These are phyloP conservation scores for Tineola bisselliella DNA, from an alignment of 2,888 invertebrate genomes.

Conservation along the genomic window DNA sequence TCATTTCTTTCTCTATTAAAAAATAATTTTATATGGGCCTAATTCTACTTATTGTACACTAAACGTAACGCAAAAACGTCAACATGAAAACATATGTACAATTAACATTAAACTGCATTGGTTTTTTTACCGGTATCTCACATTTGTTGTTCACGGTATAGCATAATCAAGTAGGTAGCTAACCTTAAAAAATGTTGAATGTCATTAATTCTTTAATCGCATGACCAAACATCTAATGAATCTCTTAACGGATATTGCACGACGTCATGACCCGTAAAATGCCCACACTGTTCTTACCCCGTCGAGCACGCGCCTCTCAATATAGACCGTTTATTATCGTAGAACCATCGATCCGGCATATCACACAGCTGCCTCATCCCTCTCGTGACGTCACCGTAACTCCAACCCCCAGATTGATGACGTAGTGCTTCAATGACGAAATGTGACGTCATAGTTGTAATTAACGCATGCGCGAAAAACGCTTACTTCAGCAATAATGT, in stretches of 20 bases:
- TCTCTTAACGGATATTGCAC: conserved; percentile 3
- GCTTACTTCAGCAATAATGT: neutral
- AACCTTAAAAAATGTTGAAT: conserved; percentile 8
- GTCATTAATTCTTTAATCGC: conserved; percentile 9
- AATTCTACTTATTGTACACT: too few species aligned
- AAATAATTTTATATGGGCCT: too few species aligned
- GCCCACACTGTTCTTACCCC: neutral
- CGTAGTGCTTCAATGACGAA: neutral
- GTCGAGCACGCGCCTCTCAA: neutral
- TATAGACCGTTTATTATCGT: neutral
- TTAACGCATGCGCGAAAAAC: neutral
- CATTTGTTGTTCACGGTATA: conserved; percentile 3
- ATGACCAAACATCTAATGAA: neutral
- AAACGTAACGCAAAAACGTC: too few species aligned
- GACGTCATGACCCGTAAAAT: conserved; percentile 9
- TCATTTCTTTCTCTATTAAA: too few species aligned
- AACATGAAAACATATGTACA: too few species aligned
- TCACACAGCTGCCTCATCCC: neutral
- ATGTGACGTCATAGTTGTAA: neutral
- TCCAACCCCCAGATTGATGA: conserved; percentile 5
- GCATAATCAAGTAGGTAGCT: neutral
- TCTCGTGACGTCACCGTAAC: neutral
- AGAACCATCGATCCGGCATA: neutral
- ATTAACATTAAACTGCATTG: neutral
- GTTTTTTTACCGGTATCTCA: neutral